Evolutionary conservation across 1,140 invertebrate species (phyloP), one percentile per base, ranked within the genome.

Genomic region (Camponotus pennsylvanicus): DNA sequence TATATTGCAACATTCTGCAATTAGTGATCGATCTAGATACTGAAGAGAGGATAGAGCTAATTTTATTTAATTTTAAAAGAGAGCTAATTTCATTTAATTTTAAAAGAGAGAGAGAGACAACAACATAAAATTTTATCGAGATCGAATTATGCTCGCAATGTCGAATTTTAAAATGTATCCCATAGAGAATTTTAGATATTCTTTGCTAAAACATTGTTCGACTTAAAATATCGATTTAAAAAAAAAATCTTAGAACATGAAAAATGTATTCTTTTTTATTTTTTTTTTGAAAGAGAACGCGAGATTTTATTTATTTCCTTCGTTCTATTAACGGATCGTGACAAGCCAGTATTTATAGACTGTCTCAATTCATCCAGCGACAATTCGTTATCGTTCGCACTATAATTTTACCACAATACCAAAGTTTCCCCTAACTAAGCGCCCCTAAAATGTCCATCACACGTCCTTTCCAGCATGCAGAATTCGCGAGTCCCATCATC

Each of bases 381-480:
- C 34, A 40, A 75, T 57, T 21, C 40, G 40, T 67, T 42, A 40
- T 59, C 55, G 79, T 55, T 79, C 45, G 34, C 77, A 55, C 21
- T 13, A 40, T 71, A n/a, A 79, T 66, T 55, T 21, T 21, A n/a
- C 78, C 66, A 27, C 66, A 40, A 21, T 34, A 21, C 57, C 63
- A 49, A 83, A 83, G 67, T 69, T 34, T 61, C 21, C 52, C 27
- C 34, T n/a, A 3, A 40, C 67, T 73, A 71, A 82, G 40, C 57
- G 67, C 37, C 79, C 40, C 67, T 73, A 83, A 83, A 75, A 73
- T 83, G 79, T 32, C 79, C 79, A 83, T 83, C 69, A 83, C 69
- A 73, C 32, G 55, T 83, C 40, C 79, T 34, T 75, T 7, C 42
- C 40, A 73, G 52, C 37, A 9, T 45, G 15, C 15, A 59, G 37